These are phyloP conservation scores for Eurypyga helias DNA, from an alignment of 2,113 vertebrate genomes.

Conservation along the genomic window DNA sequence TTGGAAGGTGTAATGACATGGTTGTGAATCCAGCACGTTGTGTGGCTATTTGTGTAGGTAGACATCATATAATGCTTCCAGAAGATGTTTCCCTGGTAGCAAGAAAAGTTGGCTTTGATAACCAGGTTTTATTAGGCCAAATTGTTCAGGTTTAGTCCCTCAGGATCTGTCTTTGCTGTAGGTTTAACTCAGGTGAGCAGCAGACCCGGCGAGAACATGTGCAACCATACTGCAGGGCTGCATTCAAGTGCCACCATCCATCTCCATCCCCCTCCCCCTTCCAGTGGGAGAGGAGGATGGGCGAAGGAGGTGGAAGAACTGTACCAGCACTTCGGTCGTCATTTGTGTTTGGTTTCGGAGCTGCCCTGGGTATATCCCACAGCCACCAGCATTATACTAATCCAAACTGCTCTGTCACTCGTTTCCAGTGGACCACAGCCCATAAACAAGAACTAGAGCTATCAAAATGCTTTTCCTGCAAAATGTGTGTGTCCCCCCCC, in stretches of 20 bases:
- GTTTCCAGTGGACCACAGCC: fast-evolving
- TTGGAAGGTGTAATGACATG: not conserved
- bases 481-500: not conserved
- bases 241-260: not conserved
- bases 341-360: not conserved
- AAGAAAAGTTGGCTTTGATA: not conserved
- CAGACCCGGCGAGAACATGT: not conserved
- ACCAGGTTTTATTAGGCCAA: not conserved
- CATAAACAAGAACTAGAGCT: not conserved
- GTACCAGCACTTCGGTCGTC: not conserved
- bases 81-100: not conserved
- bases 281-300: not conserved
- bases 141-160: not conserved
- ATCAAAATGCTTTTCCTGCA: not conserved
- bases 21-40: not conserved
- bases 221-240: not conserved
- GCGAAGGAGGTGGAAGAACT: not conserved
- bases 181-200: not conserved
- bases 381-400: not conserved
- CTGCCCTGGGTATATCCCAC: not conserved
- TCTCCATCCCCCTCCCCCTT: not conserved
- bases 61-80: not conserved
- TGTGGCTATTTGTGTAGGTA: not conserved
- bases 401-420: not conserved
- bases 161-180: not conserved